Evolutionary conservation across 1,140 invertebrate species (phyloP).

Genomic region (Harpegnathos saltator): DNA sequence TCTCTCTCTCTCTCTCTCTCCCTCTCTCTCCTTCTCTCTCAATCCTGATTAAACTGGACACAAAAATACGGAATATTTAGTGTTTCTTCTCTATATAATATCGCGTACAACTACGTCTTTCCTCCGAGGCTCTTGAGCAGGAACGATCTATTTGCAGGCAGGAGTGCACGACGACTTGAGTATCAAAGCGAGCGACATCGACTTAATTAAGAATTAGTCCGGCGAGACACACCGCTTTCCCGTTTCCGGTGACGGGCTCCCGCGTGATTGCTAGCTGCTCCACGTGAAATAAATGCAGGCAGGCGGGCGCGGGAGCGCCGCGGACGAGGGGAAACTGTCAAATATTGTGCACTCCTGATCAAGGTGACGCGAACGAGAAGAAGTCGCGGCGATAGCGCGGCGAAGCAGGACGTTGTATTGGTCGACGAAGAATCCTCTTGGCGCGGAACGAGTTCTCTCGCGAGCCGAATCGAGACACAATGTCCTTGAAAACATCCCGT

Average conservation of each 20-base stretch:
- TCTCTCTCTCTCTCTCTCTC: not conserved
- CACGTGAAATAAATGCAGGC: not conserved
- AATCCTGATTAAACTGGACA: slow-evolving; percentile 10
- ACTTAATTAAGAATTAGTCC: not conserved
- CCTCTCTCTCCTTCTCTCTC: slow-evolving; percentile 9
- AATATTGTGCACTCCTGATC: not conserved
- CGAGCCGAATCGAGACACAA: too few species aligned
- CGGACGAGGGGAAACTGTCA: not conserved
- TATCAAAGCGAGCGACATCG: slow-evolving; percentile 5
- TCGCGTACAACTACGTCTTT: slow-evolving; percentile 9
- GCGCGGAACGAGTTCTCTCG: not conserved
- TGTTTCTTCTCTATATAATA: slow-evolving; percentile 17
- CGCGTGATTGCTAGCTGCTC: too few species aligned
- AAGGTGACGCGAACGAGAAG: not conserved
- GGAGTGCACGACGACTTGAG: not conserved
- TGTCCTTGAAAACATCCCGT: too few species aligned
- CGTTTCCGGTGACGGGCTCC: not conserved
- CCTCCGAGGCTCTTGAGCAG: slow-evolving; percentile 10
- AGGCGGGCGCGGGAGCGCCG: not conserved
- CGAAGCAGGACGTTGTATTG: too few species aligned
- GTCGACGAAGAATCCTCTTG: too few species aligned
- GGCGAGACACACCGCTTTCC: too few species aligned
- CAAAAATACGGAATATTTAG: slow-evolving; percentile 33
- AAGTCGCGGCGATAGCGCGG: too few species aligned
- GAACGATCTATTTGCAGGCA: slow-evolving; percentile 18